Conservation (phyloP, 2,797 vertebrate species). For the Darevskia nairensis region DNA sequence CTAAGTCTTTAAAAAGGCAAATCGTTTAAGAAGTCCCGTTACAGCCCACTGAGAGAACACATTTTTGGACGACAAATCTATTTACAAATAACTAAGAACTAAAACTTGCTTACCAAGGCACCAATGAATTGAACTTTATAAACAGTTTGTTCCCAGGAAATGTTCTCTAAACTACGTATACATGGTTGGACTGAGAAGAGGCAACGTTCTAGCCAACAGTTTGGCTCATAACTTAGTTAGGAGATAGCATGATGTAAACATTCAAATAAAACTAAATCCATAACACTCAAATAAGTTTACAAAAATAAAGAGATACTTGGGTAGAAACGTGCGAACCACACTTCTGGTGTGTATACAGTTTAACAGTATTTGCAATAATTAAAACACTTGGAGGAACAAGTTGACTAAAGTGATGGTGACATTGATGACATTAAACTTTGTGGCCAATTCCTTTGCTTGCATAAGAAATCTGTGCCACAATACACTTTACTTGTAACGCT, state of each 20-base stretch:
- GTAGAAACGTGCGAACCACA: conserved; percentile 28
- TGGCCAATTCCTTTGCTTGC: conserved; percentile 42
- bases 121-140: conserved; percentile 40
- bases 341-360: conserved; percentile 45
- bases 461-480: conserved; percentile 54
- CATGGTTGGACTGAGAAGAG: neutral
- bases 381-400: conserved; percentile 69
- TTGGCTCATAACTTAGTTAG: neutral
- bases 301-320: conserved; percentile 46
- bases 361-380: conserved; percentile 54
- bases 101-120: conserved; percentile 34
- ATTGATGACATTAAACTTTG: conserved; percentile 50
- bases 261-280: conserved; percentile 24
- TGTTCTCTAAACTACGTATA: conserved; percentile 15
- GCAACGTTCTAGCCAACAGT: neutral
- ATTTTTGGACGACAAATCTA: conserved; percentile 7
- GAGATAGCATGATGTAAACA: conserved; percentile 2
- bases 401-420: conserved; percentile 50
- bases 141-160: conserved; percentile 58
- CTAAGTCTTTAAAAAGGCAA: neutral
- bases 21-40: conserved; percentile 1
- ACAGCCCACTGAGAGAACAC: conserved; percentile 12
- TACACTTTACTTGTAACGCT: conserved; percentile 45
- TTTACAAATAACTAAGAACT: conserved; percentile 1
- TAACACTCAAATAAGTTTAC: conserved; percentile 18